Base-by-base conservation (phyloP, 1,140 invertebrate species). In the Tetramorium alpestre region DNA sequence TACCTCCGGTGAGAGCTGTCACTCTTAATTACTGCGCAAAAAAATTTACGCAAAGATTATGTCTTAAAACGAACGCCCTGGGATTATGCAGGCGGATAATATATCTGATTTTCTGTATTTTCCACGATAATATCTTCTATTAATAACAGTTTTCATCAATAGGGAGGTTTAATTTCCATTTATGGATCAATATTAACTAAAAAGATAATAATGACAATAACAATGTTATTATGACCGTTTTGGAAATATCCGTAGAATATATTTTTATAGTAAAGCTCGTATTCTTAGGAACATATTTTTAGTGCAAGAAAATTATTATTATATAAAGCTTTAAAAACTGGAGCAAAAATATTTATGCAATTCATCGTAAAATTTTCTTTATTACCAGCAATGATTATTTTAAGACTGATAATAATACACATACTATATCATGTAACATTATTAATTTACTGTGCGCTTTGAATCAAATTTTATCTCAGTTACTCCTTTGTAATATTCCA, bases 11-110 rank as follows among this genome's bases (percentile, higher is more conserved):
- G 49, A 87, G 70, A 85, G 49, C 87, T 81, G 81, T 90, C 90
- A 87, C 84, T 85, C 81, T 90, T 90, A 90, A 90, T 89, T 88
- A 78, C 87, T 60, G 44, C 49, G 41, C 10, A 51, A 54, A 70
- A 80, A 81, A 72, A 81, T 58, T 75, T 44, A 60, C 18, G 28
- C 54, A 10, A 13, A 67, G 18, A 44, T 22, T 22, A 49, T 69
- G 13, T 47, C 75, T 77, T 33, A 4, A 28, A 47, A 41, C 2
- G 18, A 38, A 16, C 62, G 44, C 10, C 3, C 16, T 41, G 13
- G 5, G 22, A 38, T 51, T 54, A 25, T 41, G n/a, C 44, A 38
- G 13, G 51, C 13, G 6, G 3, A 16, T 5, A 25, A 51, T 51
- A 67, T 69, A 67, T 69, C 28, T 81, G 8, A 13, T 41, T 69